Base-by-base conservation (phyloP, 2,113 vertebrate species). In the Mystacornis crossleyi region DNA sequence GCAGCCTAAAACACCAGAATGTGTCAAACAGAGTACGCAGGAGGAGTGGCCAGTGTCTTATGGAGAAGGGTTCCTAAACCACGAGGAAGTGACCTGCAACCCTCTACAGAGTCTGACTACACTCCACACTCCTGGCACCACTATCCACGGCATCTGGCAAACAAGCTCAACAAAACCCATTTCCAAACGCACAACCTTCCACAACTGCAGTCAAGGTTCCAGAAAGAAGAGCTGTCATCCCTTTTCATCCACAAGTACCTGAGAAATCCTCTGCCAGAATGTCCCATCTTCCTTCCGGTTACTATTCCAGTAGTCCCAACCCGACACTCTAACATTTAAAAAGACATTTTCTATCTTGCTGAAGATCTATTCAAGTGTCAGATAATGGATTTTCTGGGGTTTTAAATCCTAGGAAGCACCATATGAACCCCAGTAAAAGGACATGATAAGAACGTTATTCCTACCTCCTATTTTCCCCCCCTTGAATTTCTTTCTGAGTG, bases 81-180 rank as follows among this genome's bases (percentile, higher is more conserved):
- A 66, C 15, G 4, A 1, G 0, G 2, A 45, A 83, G 40, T 0
- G 0, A 53, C 4, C 18, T 0, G 12, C 51, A 71, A 43, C 47
- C 48, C 65, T 29, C 40, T 24, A 5, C 12, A 36, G 28, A 85
- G 73, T 31, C 55, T 54, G 4, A 28, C 34, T 74, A 38, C 69
- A 18, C 61, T 73, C 36, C 67, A 0, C 9, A 18, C 16, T 72
- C 31, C 45, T 18, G 31, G 24, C 55, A 60, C 20, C 45, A n/a
- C 60, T 31, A 66, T 14, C 57, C 38, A 73, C 3, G 10, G 83
- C 72, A 86, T 28, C 42, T 58, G 34, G 55, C 45, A 74, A 58
- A 84, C 60, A 7, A 81, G 24, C 25, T 33, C 72, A 48, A 51
- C 3, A 2, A 78, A 91, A 69, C 12, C 31, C 57, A 19, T 36